Evolutionary conservation across 2,113 vertebrate species (phyloP).

Genomic region (Hemiscyllium ocellatum): DNA sequence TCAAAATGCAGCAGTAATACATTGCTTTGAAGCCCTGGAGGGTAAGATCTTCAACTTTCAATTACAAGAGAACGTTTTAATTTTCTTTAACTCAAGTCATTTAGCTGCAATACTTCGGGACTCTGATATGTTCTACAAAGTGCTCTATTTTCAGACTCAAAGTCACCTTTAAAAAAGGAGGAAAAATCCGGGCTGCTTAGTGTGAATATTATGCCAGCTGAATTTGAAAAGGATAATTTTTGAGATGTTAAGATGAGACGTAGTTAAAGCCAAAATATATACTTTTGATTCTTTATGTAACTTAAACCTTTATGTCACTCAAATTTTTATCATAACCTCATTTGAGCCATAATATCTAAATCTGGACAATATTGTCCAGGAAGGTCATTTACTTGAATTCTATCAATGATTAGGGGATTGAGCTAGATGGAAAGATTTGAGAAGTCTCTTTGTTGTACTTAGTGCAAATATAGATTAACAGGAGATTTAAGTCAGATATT

Average conservation of each 20-base stretch:
- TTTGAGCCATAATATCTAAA: no score
- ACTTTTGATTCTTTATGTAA: no score
- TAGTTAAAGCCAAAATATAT: background rate
- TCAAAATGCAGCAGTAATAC: background rate
- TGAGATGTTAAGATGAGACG: background rate
- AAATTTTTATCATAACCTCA: no score
- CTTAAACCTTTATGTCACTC: no score
- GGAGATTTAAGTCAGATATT: no score
- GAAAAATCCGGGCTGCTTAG: background rate
- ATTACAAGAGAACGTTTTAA: background rate
- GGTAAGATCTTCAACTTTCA: background rate
- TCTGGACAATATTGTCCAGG: no score
- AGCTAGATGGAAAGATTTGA: no score
- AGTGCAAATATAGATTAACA: no score
- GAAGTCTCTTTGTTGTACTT: no score
- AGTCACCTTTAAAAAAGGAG: background rate
- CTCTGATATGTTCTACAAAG: background rate
- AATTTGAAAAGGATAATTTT: background rate
- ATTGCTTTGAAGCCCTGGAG: background rate
- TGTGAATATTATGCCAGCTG: background rate
- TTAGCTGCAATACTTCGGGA: background rate
- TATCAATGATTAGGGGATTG: no score
- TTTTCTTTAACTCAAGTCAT: background rate
- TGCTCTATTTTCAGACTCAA: background rate
- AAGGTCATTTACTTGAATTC: no score